These are phyloP conservation scores for Arizona elegans DNA, from an alignment of 2,113 vertebrate species.

Conservation along the genomic window DNA sequence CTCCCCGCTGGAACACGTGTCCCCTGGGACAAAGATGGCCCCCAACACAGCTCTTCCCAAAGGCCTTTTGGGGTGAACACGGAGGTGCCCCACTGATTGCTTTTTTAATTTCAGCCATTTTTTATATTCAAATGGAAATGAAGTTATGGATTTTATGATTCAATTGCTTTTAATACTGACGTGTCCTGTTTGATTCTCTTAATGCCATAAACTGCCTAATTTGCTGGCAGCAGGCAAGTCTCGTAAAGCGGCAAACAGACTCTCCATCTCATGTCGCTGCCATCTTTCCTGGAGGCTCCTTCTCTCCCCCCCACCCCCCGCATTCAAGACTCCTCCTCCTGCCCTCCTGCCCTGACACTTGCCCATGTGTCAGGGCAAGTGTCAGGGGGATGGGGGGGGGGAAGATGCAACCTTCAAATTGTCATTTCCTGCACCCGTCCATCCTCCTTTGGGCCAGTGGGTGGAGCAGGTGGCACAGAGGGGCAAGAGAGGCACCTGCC, in stretches of 20 bases:
- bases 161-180: neutral
- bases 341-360: no score
- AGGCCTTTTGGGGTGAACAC: neutral
- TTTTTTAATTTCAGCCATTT: neutral
- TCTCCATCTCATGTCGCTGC: no score
- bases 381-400: no score
- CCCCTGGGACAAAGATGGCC: neutral
- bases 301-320: no score
- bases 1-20: neutral
- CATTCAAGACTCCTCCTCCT: no score
- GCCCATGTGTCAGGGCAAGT: no score
- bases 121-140: neutral
- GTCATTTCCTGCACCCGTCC: neutral
- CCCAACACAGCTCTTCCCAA: neutral
- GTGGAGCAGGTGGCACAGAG: neutral
- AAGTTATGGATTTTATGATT: no score
- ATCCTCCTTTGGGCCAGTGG: no score
- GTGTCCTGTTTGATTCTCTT: neutral
- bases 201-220: no score
- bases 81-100: neutral
- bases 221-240: no score
- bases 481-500: neutral
- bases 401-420: no score
- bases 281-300: neutral
- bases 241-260: neutral